phyloP scores from a whole-genome alignment of 2,888 invertebrate genomes.

The Eudemis profundana region DNA sequence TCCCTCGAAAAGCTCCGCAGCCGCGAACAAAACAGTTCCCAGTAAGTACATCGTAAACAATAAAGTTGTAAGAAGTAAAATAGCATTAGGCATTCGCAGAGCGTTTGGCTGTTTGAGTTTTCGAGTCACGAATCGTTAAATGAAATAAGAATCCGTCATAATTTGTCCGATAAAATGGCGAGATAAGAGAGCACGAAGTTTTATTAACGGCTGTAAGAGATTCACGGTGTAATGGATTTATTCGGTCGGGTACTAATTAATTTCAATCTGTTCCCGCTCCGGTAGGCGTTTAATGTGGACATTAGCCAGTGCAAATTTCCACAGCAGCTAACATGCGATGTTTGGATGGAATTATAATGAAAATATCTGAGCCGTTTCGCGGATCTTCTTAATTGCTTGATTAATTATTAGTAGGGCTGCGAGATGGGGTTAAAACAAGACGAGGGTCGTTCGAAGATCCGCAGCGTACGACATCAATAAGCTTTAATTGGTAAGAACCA shows the following conservation, averaged over 20 bases:
- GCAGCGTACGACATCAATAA: slow-evolving; percentile 79
- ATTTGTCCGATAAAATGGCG: slow-evolving; percentile 49
- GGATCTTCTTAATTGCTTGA: slow-evolving; percentile 79
- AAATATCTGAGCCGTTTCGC: slow-evolving; percentile 63
- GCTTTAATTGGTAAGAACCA: slow-evolving; percentile 79
- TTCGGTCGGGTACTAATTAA: slow-evolving; percentile 59
- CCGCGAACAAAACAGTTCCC: slow-evolving; percentile 55
- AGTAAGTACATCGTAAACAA: slow-evolving; percentile 66
- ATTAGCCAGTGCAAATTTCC: slow-evolving; percentile 49
- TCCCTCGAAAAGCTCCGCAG: slow-evolving; percentile 46
- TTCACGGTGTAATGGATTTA: slow-evolving; percentile 57
- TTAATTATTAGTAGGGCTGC: slow-evolving; percentile 79
- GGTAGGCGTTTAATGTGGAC: slow-evolving; percentile 54
- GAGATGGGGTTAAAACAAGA: slow-evolving; percentile 79
- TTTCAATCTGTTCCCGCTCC: slow-evolving; percentile 56
- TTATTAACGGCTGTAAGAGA: slow-evolving; percentile 51
- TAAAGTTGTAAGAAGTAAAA: slow-evolving; percentile 62
- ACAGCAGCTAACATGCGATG: slow-evolving; percentile 47
- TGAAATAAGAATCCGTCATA: slow-evolving; percentile 71
- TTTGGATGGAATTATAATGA: slow-evolving; percentile 57
- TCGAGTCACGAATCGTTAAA: slow-evolving; percentile 67
- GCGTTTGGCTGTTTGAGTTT: slow-evolving; percentile 59
- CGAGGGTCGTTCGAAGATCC: slow-evolving; percentile 78
- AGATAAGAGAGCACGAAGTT: slow-evolving; percentile 48
- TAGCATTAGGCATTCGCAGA: slow-evolving; percentile 64